phyloP scores from a whole-genome alignment of 2,888 invertebrate species.

The Dolichopus griseipennis region DNA sequence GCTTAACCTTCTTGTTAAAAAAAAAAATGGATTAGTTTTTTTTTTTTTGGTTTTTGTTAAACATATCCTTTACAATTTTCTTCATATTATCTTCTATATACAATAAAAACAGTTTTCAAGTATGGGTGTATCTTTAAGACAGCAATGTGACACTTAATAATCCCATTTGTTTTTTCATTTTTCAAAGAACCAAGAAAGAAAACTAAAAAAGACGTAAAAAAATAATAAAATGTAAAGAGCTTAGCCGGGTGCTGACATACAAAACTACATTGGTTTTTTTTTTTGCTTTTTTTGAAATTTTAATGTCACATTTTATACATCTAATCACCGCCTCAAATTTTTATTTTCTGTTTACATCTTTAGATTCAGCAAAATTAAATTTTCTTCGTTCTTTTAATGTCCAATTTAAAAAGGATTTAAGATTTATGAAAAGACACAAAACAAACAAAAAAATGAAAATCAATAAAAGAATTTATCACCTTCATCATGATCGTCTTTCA shows the following conservation, averaged over 20 bases:
- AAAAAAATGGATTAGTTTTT: neutral
- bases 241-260: neutral
- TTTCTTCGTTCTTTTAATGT: too few species aligned
- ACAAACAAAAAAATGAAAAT: too few species aligned
- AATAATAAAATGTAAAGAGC: neutral
- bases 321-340: too few species aligned
- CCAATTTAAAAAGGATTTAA: too few species aligned
- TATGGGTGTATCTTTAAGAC: neutral
- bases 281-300: too few species aligned
- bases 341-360: too few species aligned
- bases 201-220: too few species aligned
- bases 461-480: too few species aligned
- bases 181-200: neutral
- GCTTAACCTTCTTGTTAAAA: neutral
- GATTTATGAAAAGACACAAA: too few species aligned
- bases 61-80: neutral
- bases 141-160: neutral
- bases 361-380: too few species aligned
- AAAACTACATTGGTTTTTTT: neutral
- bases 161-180: neutral
- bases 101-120: neutral
- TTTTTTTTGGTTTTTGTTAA: neutral
- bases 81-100: neutral
- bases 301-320: too few species aligned
- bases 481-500: too few species aligned